Evolutionary conservation across 2,797 vertebrate genomes (phyloP).

Genomic region (Coilia nasus): DNA sequence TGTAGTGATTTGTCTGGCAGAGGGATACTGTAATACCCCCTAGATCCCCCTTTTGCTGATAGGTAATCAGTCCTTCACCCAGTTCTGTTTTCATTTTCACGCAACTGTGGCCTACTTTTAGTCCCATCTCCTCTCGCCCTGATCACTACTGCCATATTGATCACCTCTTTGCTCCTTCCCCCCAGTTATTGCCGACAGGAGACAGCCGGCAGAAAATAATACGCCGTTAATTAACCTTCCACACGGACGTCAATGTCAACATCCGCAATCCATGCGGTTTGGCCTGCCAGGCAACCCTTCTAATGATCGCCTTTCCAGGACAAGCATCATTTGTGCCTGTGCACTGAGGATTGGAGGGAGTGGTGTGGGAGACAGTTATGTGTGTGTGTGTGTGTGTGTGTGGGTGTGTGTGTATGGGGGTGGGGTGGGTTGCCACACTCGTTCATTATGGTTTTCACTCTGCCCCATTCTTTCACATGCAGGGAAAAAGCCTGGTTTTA

Average conservation of each 20-base stretch:
- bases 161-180: neutral
- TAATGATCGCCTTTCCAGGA: conserved; percentile 25
- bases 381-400: too few relatives aligned
- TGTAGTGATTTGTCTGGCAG: too few relatives aligned
- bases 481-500: conserved; percentile 66
- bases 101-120: conserved; percentile 24
- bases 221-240: conserved; percentile 32
- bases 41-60: too few relatives aligned
- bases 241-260: conserved; percentile 36
- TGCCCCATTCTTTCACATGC: conserved; percentile 75
- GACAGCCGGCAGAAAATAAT: conserved; percentile 24
- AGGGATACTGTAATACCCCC: too few relatives aligned
- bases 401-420: too few relatives aligned
- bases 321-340: conserved; percentile 30
- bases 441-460: conserved; percentile 62
- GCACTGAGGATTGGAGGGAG: neutral
- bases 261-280: neutral
- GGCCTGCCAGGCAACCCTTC: conserved; percentile 15
- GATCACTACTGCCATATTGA: neutral
- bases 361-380: neutral
- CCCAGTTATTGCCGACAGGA: conserved; percentile 20
- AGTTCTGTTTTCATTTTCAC: conserved; percentile 28
- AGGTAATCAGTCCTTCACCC: too few relatives aligned
- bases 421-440: neutral
- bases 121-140: neutral